Evolutionary conservation across 2,113 vertebrate species (phyloP).

Genomic region (Capra hircus): DNA sequence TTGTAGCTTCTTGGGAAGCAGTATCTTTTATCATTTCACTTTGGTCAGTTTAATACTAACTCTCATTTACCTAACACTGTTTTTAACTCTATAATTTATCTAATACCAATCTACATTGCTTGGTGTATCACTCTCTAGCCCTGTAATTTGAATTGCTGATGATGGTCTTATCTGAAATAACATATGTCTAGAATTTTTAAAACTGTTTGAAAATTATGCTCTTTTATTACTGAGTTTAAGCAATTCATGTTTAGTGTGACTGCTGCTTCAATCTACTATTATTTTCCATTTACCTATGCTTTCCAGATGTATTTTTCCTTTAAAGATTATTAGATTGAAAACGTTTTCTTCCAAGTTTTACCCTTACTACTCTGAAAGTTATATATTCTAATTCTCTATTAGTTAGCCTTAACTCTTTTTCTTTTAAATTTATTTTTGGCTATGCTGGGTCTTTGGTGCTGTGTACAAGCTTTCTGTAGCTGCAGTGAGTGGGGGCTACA

Average conservation of each 20-base stretch:
- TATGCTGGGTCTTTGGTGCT: neutral
- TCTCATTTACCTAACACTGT: neutral
- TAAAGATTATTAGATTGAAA: neutral
- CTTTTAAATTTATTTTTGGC: neutral
- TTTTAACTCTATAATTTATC: neutral
- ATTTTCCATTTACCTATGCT: neutral
- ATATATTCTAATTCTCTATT: neutral
- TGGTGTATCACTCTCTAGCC: neutral
- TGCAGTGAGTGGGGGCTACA: neutral
- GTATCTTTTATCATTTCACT: neutral
- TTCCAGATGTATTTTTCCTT: neutral
- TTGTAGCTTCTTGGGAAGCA: neutral
- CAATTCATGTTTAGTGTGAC: neutral
- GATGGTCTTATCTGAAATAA: neutral
- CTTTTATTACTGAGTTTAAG: neutral
- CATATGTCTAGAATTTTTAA: neutral
- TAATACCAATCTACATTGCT: neutral
- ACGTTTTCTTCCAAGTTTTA: neutral
- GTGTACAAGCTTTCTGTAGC: neutral
- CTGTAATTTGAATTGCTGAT: neutral
- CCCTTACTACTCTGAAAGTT: neutral
- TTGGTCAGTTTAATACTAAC: neutral
- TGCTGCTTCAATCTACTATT: neutral
- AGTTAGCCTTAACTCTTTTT: neutral
- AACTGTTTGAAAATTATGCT: neutral